Evolutionary conservation across 2,113 vertebrate species (phyloP).

Genomic region (Cebidichthys violaceus): DNA sequence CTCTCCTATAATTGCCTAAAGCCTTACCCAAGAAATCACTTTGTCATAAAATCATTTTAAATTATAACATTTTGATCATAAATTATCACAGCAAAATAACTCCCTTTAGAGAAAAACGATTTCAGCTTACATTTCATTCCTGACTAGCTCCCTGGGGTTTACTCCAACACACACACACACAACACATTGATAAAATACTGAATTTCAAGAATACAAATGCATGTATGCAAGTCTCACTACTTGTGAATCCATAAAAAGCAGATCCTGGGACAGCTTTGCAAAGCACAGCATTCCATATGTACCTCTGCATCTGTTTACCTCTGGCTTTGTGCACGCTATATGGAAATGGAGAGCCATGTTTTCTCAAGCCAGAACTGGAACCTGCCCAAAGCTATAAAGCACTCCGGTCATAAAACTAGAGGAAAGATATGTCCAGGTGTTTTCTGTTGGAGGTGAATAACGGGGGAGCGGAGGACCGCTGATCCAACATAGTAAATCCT

Average conservation of each 20-base stretch:
- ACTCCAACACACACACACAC: neutral
- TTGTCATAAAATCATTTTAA: neutral
- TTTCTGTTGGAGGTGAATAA: constrained; percentile 72
- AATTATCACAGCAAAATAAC: neutral
- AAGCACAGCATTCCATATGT: constrained; percentile 5
- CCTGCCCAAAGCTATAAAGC: constrained; percentile 64
- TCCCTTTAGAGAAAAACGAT: neutral
- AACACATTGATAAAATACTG: neutral
- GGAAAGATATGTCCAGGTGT: constrained; percentile 77
- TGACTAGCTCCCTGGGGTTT: neutral
- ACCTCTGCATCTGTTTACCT: constrained; percentile 31
- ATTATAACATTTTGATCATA: neutral
- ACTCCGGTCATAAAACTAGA: constrained; percentile 58
- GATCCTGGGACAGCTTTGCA: neutral
- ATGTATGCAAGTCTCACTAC: neutral
- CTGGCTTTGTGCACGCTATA: constrained; percentile 7
- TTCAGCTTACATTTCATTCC: neutral
- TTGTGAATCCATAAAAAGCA: neutral
- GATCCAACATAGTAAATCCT: constrained; percentile 70
- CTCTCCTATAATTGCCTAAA: neutral
- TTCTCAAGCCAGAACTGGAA: constrained; percentile 60
- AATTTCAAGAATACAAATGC: neutral
- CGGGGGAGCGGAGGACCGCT: constrained; percentile 39
- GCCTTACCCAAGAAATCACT: neutral
- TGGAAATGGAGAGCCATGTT: constrained; percentile 39